Base-by-base conservation (phyloP, 1,140 invertebrate species). In the Drosophila lacertosa region DNA sequence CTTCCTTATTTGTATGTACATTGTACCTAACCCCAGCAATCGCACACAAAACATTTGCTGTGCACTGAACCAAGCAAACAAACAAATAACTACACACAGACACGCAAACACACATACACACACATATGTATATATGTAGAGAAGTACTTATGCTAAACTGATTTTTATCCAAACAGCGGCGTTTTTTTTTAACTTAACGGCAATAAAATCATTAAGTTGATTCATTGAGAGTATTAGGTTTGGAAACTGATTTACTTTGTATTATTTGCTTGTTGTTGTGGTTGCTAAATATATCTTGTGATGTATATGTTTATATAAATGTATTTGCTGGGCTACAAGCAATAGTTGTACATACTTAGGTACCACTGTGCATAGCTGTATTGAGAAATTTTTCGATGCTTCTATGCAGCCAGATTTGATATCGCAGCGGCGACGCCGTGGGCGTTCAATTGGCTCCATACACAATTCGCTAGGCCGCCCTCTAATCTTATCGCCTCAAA, bases 401-500 rank as follows among this genome's bases (percentile, higher is more conserved):
- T 63, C 58, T 54, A 69, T 63, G 42, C 54, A 63, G 39, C 59
- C 22, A 47, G 32, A 35, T 54, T 48, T 66, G 62, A 22, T 48
- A 33, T 33, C 18, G 18, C 39, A 53, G 15, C 35, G 15, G 13
- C 37, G 18, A 48, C 39, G 44, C 42, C 59, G 62, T 54, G 62
- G 70, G 70, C 59, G 70, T 74, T 79, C 45, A 45, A 71, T 72
- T 75, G 60, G 68, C 68, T 57, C 32, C 66, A 62, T 62, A 68
- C 50, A 73, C 65, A 62, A 55, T 68, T 68, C 50, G 57, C 44
- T 76, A 63, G 72, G 67, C 77, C 67, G 72, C 77, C 77, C 72
- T 80, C 77, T 76, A 80, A 80, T 80, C 77, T 80, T 80, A 80
- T 80, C 77, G 66, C 67, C 42, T 32, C 55, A 67, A 76, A 76